Percentiles rank a stretch among this genome's conserved stretches.
phyloP scores from a whole-genome alignment of 2,797 vertebrate species.

The Xenopus petersii region DNA sequence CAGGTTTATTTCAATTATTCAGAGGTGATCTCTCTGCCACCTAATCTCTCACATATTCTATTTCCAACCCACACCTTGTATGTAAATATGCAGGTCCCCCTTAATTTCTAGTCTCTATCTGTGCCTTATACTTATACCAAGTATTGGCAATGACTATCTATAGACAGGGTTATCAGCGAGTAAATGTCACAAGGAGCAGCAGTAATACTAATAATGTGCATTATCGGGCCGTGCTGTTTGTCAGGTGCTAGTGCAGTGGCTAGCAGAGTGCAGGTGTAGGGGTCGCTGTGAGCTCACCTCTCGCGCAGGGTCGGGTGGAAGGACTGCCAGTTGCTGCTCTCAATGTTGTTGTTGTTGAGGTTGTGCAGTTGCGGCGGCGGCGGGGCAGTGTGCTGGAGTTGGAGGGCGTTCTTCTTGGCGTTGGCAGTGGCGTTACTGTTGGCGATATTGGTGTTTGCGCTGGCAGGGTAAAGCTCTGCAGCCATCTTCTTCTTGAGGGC shows the following conservation, averaged over 20 bases:
- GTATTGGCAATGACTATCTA: no score
- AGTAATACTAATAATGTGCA: no score
- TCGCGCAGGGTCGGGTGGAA: slow-evolving; percentile 89
- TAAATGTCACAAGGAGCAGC: no score
- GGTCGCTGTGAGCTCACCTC: slow-evolving; percentile 71
- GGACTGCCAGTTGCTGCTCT: slow-evolving; percentile 83
- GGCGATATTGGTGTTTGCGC: slow-evolving; percentile 69
- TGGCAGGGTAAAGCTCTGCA: slow-evolving; percentile 83
- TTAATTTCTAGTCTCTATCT: no score
- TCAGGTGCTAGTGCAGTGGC: no score
- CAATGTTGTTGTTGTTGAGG: slow-evolving; percentile 87
- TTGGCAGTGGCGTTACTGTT: slow-evolving; percentile 69
- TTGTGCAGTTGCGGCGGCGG: slow-evolving; percentile 72
- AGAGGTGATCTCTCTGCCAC: no score
- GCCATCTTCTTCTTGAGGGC: slow-evolving; percentile 87
- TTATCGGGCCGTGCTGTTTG: not conserved
- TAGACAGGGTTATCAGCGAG: no score
- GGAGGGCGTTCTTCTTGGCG: slow-evolving; percentile 74
- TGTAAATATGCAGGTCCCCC: no score
- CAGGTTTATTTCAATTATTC: no score
- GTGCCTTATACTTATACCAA: no score
- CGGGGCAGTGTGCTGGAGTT: slow-evolving; percentile 66
- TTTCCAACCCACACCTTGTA: no score
- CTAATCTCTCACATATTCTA: no score
- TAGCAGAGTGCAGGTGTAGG: not conserved